phyloP scores from a whole-genome alignment of 2,888 invertebrate species.

The Slavum lentiscoides region DNA sequence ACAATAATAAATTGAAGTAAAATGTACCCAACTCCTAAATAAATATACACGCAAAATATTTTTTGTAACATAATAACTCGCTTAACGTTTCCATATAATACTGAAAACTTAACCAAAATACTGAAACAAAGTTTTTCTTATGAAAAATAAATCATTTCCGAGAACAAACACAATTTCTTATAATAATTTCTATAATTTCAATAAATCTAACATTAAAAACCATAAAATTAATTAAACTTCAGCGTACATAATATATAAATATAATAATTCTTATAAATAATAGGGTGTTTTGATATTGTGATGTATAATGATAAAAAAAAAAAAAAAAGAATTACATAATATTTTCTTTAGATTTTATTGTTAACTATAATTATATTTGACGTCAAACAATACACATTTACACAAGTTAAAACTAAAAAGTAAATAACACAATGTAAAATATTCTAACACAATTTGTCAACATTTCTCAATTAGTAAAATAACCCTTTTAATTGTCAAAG shows the following conservation, averaged over 20 bases:
- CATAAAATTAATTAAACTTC: constrained; percentile 10
- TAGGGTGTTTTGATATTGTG: constrained; percentile 5
- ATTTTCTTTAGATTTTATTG: not conserved
- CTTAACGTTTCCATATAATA: constrained; percentile 23
- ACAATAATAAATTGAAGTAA: constrained; percentile 35
- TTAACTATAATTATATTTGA: not conserved
- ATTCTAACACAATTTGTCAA: constrained; percentile 9
- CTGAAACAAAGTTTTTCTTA: constrained; percentile 25
- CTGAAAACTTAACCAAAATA: constrained; percentile 47
- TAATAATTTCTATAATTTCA: not conserved
- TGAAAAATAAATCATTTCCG: constrained; percentile 31
- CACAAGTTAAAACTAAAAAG: not conserved
- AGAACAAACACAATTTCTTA: not conserved
- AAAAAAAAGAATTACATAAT: too few relatives aligned
- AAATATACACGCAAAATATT: not conserved
- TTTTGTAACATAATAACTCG: constrained; percentile 19
- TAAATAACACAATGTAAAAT: constrained; percentile 1
- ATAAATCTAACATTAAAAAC: constrained; percentile 9
- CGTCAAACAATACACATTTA: too few relatives aligned
- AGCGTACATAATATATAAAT: not conserved
- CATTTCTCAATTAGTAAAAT: not conserved
- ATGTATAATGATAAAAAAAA: constrained; percentile 3
- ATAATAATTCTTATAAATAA: constrained; percentile 9
- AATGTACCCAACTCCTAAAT: constrained; percentile 21
- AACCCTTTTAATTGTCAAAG: not conserved